These are phyloP conservation scores for Halcyon malimbica DNA, from an alignment of 2,113 vertebrate genomes.

Conservation along the genomic window DNA sequence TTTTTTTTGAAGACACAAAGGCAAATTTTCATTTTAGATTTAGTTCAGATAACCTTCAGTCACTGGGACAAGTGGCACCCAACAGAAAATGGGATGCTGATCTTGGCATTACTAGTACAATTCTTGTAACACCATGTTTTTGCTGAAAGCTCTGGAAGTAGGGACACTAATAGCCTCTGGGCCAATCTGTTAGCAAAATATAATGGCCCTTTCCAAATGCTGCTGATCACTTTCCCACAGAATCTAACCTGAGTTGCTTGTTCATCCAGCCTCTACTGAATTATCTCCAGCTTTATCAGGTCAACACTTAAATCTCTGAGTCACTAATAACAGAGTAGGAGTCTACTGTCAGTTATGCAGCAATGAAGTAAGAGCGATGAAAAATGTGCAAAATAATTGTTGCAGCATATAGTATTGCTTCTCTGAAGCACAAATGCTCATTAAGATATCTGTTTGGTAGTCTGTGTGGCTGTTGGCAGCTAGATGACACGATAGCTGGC, in stretches of 20 bases:
- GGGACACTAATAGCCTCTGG: background rate
- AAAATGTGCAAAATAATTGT: background rate
- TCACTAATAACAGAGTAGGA: conserved; percentile 5
- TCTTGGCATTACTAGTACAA: background rate
- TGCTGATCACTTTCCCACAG: background rate
- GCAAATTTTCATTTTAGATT: background rate
- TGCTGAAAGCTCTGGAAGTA: background rate
- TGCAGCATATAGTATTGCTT: background rate
- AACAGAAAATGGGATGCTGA: background rate
- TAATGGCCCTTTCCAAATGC: background rate
- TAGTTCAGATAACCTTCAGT: background rate
- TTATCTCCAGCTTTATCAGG: background rate
- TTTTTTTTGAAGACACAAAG: background rate
- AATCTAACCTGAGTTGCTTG: background rate
- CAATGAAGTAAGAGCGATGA: background rate
- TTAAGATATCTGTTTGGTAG: background rate
- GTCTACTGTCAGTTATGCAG: background rate
- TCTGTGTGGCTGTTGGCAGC: background rate
- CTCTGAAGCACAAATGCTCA: background rate
- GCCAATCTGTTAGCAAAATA: background rate
- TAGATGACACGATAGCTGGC: background rate
- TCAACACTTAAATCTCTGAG: background rate
- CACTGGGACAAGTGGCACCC: background rate
- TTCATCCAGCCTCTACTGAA: background rate
- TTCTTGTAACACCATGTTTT: background rate